These are phyloP conservation scores for Acipenser transmontanus DNA, from an alignment of 2,797 vertebrate species.

Conservation along the genomic window DNA sequence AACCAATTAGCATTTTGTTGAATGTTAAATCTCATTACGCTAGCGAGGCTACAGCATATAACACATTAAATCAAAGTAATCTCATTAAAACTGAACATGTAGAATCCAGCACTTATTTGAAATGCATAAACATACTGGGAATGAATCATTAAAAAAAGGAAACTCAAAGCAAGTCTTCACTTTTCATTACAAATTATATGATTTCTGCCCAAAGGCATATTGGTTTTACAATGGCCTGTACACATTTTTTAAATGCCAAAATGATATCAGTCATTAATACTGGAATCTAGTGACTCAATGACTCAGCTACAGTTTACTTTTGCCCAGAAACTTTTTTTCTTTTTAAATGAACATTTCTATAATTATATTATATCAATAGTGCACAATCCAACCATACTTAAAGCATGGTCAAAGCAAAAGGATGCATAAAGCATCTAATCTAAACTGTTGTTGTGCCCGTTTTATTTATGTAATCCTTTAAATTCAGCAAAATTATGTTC, in stretches of 20 bases:
- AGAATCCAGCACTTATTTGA: no score
- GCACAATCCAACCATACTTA: slow-evolving; percentile 65
- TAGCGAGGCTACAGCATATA: no score
- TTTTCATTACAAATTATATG: slow-evolving; percentile 34
- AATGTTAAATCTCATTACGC: no score
- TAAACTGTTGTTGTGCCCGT: slow-evolving; percentile 34
- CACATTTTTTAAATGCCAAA: slow-evolving; percentile 17
- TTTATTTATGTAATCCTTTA: slow-evolving; percentile 35
- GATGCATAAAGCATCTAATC: slow-evolving; percentile 40
- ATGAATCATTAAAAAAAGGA: no score
- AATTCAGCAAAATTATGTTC: slow-evolving; percentile 62
- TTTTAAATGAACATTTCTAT: slow-evolving; percentile 39
- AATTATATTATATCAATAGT: slow-evolving; percentile 64
- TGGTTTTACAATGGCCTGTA: slow-evolving; percentile 13
- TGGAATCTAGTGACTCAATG: slow-evolving; percentile 58
- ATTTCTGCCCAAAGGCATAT: slow-evolving; percentile 14
- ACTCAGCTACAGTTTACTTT: slow-evolving; percentile 56
- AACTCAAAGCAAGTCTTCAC: slow-evolving; percentile 67
- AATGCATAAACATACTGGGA: no score
- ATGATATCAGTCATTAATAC: slow-evolving; percentile 46
- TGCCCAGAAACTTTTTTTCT: slow-evolving; percentile 54
- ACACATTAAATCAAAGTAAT: no score
- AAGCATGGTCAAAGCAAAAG: slow-evolving; percentile 61
- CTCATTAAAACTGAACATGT: no score
- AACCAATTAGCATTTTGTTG: no score